phyloP scores from a whole-genome alignment of 2,797 vertebrate species.

The Chelmon rostratus region DNA sequence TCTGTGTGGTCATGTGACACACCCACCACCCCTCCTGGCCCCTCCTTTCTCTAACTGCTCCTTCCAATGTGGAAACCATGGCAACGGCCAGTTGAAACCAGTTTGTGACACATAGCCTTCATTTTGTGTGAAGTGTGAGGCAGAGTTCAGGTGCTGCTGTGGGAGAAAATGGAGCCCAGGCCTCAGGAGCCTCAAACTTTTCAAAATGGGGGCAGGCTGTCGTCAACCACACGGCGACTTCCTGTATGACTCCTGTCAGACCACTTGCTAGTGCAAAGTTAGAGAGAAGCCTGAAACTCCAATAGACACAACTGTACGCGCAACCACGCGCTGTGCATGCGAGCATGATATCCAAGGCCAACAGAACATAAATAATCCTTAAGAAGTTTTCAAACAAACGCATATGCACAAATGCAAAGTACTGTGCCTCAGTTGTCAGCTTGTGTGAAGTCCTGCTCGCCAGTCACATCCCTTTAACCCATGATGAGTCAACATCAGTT shows the following conservation, averaged over 20 bases:
- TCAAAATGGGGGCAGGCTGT: constrained; percentile 72
- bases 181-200: constrained; percentile 82
- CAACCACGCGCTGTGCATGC: constrained; percentile 20
- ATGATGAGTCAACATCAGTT: constrained; percentile 24
- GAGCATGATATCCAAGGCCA: constrained; percentile 13
- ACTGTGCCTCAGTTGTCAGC: constrained; percentile 4
- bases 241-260: constrained; percentile 79
- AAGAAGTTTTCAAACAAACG: constrained; percentile 27
- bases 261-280: constrained; percentile 67
- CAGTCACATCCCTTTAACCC: constrained; percentile 4
- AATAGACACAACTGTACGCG: constrained; percentile 23
- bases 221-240: constrained; percentile 73
- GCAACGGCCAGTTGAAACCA: constrained; percentile 93
- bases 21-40: constrained; percentile 75
- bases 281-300: constrained; percentile 63
- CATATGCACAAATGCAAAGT: background rate
- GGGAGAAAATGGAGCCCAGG: constrained; percentile 88
- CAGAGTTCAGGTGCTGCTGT: constrained; percentile 88
- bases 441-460: background rate
- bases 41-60: constrained; percentile 86
- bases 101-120: constrained; percentile 92
- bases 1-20: constrained; percentile 89
- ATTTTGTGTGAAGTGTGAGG: constrained; percentile 91
- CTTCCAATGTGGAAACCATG: constrained; percentile 91
- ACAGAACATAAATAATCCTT: constrained; percentile 10